A percentile compares a stretch with the other conserved stretches of the same genome.
Conservation (phyloP, 2,113 vertebrate species). For the Chaetorhynchus papuensis region DNA sequence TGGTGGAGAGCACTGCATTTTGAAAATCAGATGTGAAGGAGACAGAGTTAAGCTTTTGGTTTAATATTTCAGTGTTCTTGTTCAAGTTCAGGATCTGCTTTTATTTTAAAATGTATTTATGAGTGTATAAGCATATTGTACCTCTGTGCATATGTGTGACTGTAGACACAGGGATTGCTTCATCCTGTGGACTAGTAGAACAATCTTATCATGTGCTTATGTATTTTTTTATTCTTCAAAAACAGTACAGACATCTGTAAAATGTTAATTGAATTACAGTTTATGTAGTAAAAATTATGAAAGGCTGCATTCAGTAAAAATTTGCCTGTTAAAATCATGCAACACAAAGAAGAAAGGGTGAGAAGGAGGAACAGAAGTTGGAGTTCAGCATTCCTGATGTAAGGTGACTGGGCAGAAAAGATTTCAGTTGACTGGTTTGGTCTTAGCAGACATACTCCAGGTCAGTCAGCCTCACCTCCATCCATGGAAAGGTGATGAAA, state of each 20-base stretch:
- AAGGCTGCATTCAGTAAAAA: not conserved
- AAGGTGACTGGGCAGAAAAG: not conserved
- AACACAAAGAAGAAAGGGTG: not conserved
- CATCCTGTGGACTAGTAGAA: not conserved
- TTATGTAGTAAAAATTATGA: not conserved
- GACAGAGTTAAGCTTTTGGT: not conserved
- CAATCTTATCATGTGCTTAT: not conserved
- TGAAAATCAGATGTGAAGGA: not conserved
- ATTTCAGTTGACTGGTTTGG: not conserved
- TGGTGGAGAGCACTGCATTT: not conserved
- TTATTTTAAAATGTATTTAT: not conserved
- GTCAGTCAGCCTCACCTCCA: not conserved
- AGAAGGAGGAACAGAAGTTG: not conserved
- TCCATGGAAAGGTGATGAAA: not conserved
- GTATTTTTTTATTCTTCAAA: not conserved
- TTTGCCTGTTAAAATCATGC: not conserved
- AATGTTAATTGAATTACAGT: not conserved
- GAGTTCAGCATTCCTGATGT: not conserved
- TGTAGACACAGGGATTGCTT: not conserved
- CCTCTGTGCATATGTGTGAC: not conserved
- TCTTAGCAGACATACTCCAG: not conserved
- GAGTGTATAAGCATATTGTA: not conserved
- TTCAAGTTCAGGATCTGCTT: not conserved
- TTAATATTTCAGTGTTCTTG: not conserved
- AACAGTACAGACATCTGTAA: not conserved